Percentiles rank a stretch among this genome's conserved stretches.
Conservation (phyloP, 1,140 invertebrate species). For the Teleogryllus occipitalis region DNA sequence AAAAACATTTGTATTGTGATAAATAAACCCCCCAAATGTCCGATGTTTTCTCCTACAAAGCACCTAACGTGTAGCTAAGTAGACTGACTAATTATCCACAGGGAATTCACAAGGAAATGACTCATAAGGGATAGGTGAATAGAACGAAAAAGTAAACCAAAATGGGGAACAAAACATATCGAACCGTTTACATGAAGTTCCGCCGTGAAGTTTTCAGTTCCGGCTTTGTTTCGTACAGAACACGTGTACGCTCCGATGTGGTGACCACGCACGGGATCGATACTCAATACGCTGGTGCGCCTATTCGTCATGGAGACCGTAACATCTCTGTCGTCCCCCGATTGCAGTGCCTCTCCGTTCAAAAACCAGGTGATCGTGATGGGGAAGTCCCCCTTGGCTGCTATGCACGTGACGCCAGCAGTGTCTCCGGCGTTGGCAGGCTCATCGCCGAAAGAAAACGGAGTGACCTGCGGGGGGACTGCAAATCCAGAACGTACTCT, state of each 20-base stretch:
- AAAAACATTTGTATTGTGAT: too few species aligned
- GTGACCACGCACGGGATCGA: conserved; percentile 48
- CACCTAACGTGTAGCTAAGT: too few species aligned
- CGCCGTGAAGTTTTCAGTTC: conserved; percentile 53
- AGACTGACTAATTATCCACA: too few species aligned
- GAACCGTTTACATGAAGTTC: conserved; percentile 39
- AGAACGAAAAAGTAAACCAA: too few species aligned
- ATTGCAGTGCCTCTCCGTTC: conserved; percentile 30
- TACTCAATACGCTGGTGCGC: conserved; percentile 23
- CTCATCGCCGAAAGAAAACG: conserved; percentile 23
- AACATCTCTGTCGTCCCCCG: conserved; percentile 15
- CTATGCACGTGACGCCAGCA: conserved; percentile 31
- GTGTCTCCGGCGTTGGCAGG: conserved; percentile 36
- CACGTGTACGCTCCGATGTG: conserved; percentile 76
- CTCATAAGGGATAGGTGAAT: too few species aligned
- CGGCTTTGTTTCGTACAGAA: conserved; percentile 59
- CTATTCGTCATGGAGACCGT: conserved; percentile 44
- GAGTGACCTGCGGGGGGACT: conserved; percentile 20
- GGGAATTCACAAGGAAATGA: too few species aligned
- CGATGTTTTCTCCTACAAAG: too few species aligned
- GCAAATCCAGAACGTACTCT: conserved; percentile 13
- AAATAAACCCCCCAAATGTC: too few species aligned
- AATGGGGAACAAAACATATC: too few species aligned
- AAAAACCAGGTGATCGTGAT: conserved; percentile 33
- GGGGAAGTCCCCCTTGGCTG: conserved; percentile 36